These are phyloP conservation scores for Xanthorhoe spadicearia DNA, from an alignment of 2,888 invertebrate genomes.

Conservation along the genomic window DNA sequence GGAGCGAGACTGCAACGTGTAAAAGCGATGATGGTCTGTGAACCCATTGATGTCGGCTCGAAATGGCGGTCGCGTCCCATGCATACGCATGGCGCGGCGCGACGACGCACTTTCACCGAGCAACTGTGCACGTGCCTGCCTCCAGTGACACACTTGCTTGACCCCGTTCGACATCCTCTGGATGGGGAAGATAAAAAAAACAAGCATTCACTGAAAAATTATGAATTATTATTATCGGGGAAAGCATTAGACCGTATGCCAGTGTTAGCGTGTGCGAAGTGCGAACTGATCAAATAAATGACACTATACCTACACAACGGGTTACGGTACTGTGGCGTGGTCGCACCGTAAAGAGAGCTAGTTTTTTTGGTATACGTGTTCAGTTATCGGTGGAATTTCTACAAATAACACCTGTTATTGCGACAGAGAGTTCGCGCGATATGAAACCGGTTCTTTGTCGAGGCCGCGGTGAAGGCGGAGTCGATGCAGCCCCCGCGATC, in stretches of 20 bases:
- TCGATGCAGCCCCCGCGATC: slow-evolving; percentile 28
- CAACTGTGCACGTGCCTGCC: slow-evolving; percentile 64
- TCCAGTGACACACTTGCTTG: slow-evolving; percentile 69
- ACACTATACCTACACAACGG: not conserved
- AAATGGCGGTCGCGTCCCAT: slow-evolving; percentile 66
- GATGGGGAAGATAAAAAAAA: slow-evolving; percentile 31
- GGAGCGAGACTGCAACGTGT: slow-evolving; percentile 74
- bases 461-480: slow-evolving; percentile 42
- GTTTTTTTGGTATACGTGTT: slow-evolving; percentile 50
- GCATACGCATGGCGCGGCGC: slow-evolving; percentile 50
- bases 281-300: slow-evolving; percentile 1
- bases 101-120: slow-evolving; percentile 72
- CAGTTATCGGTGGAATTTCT: slow-evolving; percentile 67
- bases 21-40: slow-evolving; percentile 69
- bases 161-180: slow-evolving; percentile 47
- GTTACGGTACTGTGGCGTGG: slow-evolving; percentile 19
- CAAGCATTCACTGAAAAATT: slow-evolving; percentile 20
- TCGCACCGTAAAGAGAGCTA: slow-evolving; percentile 22
- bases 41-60: slow-evolving; percentile 69
- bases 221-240: not conserved
- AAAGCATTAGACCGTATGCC: not conserved
- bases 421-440: slow-evolving; percentile 69
- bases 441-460: slow-evolving; percentile 68
- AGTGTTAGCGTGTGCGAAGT: too few relatives aligned
- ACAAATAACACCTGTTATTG: slow-evolving; percentile 77